Evolutionary conservation across 2,888 invertebrate species (phyloP), one percentile per base, ranked within the genome.

Genomic region (Notodonta dromedarius): DNA sequence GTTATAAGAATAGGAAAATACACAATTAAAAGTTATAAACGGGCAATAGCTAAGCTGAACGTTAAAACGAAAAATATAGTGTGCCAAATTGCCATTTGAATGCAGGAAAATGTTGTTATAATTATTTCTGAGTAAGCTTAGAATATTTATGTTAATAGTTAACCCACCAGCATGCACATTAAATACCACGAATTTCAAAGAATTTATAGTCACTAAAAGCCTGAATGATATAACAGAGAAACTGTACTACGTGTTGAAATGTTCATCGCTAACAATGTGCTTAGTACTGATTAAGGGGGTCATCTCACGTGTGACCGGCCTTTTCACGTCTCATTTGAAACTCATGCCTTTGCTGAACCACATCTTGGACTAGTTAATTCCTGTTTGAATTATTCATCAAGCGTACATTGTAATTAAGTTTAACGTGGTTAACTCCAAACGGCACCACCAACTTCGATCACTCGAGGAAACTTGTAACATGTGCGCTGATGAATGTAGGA

Each of bases 331-430:
- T 70, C 70, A 69, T 71, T 75, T 77, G 64, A 67, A 74, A 69
- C 73, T 78, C 70, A 70, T 73, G 72, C 64, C 70, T 73, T 67
- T 68, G 70, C 71, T 69, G 67, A 61, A 60, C 65, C 69, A 70
- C 73, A 80, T 73, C 72, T 70, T 73, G 70, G 76, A 72, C 77
- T 76, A 80, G 76, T 78, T 77, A 73, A 74, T 71, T 67, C 76
- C 69, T 69, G 66, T 66, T 65, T 76, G 75, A 78, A 81, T 80
- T 78, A 80, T 81, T 81, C 78, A 81, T 74, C 67, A 63, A 56
- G 68, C 74, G 74, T 74, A 76, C 72, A 72, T 67, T 76, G 74
- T 75, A 75, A 75, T 75, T 75, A 76, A 76, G 74, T 75, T 76
- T 76, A 75, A 76, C 74, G 75, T 70, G 67, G 70, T 74, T 75